Base-by-base conservation (phyloP, 1,140 invertebrate species). In the Drosophila nikananu region DNA sequence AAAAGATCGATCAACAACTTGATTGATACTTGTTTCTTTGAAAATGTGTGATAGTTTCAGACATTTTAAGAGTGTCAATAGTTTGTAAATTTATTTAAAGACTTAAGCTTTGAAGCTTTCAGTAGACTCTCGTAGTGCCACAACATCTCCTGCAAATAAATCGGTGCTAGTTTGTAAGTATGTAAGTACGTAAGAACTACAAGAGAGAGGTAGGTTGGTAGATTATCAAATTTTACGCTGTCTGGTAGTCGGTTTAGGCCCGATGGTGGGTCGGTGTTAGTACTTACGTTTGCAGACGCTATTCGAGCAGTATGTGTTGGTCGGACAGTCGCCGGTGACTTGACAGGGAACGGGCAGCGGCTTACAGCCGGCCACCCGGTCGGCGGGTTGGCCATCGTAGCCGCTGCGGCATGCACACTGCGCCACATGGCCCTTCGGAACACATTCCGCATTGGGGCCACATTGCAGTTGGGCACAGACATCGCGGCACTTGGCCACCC, bases 381-480 rank as follows among this genome's bases (percentile, higher is more conserved):
- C 95, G 54, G 94, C 94, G 21, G 96, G 94, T 94, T 97, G 95
- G 52, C 97, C 97, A 91, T 96, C 94, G 80, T 97, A 98, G 48
- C 97, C 97, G 61, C 93, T 77, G 80, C 95, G 95, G 93, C 97
- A 98, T 80, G 95, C 95, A 93, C 97, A 98, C 74, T 95, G 94
- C 9, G 95, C 96, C 30, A 94, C 93, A 92, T 97, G 97, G 83
- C 96, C 95, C 51, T 94, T 93, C 51, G 96, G 95, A 60, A 95
- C 81, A 93, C 97, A 98, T 80, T 97, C 96, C n/a, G 97, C 94
- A 93, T 98, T 98, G 17, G 95, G 94, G 54, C 97, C 97, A 94
- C 97, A 98, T 61, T 94, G 93, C 5, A 95, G 94, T 62, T 94
- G 94, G 80, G 96, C 95, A 93, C 97, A 98, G 44, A 96, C 96